Evolutionary conservation across 2,113 vertebrate genomes (phyloP), one percentile per base, ranked within the genome.

Genomic region (Odocoileus virginianus): DNA sequence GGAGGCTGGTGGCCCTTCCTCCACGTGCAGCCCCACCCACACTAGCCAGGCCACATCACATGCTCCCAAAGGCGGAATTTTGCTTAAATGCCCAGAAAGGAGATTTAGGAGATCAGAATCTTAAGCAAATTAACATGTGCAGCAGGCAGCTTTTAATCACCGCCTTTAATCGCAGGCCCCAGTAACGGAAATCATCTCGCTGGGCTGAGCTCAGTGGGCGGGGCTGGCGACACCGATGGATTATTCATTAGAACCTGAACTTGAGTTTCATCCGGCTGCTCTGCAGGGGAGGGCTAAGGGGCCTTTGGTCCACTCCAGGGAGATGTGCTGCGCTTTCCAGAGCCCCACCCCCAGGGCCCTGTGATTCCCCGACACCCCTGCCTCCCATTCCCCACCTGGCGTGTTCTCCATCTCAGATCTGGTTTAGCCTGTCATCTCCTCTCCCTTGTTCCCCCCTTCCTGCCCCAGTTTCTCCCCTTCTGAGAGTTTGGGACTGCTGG

Each of bases 71-170:
- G 87, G 36, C 17, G 2, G 78, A 90, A 81, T 89, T 92, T 61
- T 58, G 71, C 93, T 74, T 84, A 97, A 96, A 95, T 17, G 40
- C 95, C 89, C 93, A 64, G 96, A 92, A 81, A 89, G 86, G 67
- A 95, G 91, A 96, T 85, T 95, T 50, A 47, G 14, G 71, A 96
- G 96, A 97, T 97, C 50, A 89, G 97, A 97, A 94, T 96, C 93
- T 93, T 85, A 93, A 97, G 95, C 96, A 96, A 96, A 96, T 97
- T 92, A 98, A 94, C 97, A 83, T 78, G 95, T 94, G 79, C 19
- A 7, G 76, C 87, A 3, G 95, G 82, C 13, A 5, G 97, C 71
- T 58, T 93, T 95, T 94, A 96, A 98, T 97, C 96, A 95, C 92
- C 14, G 23, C 78, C 40, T 87, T 85, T 96, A 95, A 97, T 97